phyloP scores from a whole-genome alignment of 92 coral and sea anemone species.

The Porites cylindrica region DNA sequence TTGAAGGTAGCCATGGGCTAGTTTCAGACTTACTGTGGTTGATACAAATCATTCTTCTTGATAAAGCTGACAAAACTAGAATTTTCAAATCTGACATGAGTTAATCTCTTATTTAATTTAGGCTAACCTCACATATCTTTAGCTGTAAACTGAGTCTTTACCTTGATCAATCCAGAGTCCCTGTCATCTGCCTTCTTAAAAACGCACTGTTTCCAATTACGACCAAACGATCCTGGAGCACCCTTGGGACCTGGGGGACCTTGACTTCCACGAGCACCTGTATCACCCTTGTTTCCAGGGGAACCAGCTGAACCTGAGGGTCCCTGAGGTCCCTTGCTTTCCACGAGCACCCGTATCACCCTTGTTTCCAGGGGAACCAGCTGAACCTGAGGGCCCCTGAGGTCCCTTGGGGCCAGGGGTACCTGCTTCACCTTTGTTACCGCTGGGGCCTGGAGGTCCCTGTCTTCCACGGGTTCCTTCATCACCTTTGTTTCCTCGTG shows the following conservation, averaged over 20 bases:
- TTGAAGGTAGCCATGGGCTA: too few species aligned
- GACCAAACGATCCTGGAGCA: background rate
- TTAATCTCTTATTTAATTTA: background rate
- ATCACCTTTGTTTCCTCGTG: constrained; percentile 16
- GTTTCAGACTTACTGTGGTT: too few species aligned
- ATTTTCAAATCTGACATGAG: too few species aligned
- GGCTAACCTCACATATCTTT: too few species aligned
- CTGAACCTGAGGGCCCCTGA: background rate
- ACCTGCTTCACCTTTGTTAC: background rate
- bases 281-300: background rate
- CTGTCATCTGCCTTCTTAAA: background rate
- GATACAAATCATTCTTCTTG: too few species aligned
- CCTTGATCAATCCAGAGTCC: constrained; percentile 5
- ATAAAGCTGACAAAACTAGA: too few species aligned
- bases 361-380: background rate
- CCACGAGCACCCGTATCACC: constrained; percentile 1
- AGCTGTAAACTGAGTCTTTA: background rate
- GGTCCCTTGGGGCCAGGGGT: background rate
- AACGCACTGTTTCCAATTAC: constrained; percentile 24
- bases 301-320: background rate
- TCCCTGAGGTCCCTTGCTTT: background rate
- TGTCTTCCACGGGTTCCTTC: constrained; percentile 15
- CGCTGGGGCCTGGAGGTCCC: background rate
- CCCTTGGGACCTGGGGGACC: constrained; percentile 2
- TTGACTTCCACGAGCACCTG: background rate